A percentile compares a stretch with the other conserved stretches of the same genome.
Conservation (phyloP, 2,888 invertebrate species). For the Busseola fusca region DNA sequence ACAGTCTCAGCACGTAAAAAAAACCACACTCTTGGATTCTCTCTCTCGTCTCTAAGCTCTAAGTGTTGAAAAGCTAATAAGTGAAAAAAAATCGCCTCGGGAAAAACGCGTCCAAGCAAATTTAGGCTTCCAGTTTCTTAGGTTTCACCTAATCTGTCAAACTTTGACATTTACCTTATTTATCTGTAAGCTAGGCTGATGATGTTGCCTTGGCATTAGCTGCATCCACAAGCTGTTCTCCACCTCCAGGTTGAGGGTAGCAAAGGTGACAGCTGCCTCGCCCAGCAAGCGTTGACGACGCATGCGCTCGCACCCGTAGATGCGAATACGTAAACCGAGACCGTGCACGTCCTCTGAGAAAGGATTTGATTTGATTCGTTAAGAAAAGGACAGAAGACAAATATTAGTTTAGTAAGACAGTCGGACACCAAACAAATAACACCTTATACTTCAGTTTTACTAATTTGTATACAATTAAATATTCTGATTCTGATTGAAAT, state of each 20-base stretch:
- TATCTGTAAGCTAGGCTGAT: slow-evolving; percentile 78
- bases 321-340: slow-evolving; percentile 96
- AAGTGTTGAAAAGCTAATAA: no score
- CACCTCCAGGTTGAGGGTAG: slow-evolving; percentile 95
- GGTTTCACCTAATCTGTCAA: not conserved
- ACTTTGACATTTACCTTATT: slow-evolving; percentile 21
- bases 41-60: no score
- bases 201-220: slow-evolving; percentile 91
- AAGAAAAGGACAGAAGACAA: no score
- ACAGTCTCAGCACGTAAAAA: no score
- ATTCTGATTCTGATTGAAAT: not conserved
- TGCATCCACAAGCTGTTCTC: slow-evolving; percentile 97
- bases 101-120: not conserved
- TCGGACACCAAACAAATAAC: not conserved
- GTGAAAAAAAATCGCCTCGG: not conserved
- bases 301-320: slow-evolving; percentile 98
- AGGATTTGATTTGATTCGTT: not conserved
- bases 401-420: no score
- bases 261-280: slow-evolving; percentile 96
- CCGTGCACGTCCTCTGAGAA: slow-evolving; percentile 96
- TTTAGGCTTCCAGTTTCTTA: not conserved
- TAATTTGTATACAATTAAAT: not conserved
- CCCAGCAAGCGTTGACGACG: slow-evolving; percentile 97
- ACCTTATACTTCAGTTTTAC: not conserved
- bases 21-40: no score